Conservation (phyloP, 2,888 invertebrate species). For the Empis stercorea region DNA sequence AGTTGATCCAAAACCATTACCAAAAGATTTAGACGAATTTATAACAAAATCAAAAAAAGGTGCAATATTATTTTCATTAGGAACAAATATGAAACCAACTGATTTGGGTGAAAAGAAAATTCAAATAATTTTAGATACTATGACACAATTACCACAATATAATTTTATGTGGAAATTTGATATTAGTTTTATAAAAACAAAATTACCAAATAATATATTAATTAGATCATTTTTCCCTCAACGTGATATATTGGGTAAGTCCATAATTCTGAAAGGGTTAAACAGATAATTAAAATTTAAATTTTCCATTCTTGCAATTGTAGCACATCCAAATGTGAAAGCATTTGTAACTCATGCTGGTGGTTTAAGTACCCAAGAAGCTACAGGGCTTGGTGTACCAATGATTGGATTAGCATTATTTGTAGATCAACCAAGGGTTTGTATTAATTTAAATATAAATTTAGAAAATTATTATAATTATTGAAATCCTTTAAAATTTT, state of each 20-base stretch:
- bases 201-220: slow-evolving; percentile 35
- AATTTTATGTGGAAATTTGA: slow-evolving; percentile 33
- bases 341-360: slow-evolving; percentile 27
- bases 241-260: slow-evolving; percentile 29
- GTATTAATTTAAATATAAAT: background rate
- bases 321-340: slow-evolving; percentile 21
- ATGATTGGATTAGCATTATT: slow-evolving; percentile 25
- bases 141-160: slow-evolving; percentile 22
- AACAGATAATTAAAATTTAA: no score
- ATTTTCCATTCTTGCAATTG: no score
- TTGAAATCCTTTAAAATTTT: no score
- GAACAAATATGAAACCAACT: slow-evolving; percentile 21
- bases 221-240: slow-evolving; percentile 40
- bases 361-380: slow-evolving; percentile 25
- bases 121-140: slow-evolving; percentile 19
- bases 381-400: slow-evolving; percentile 26
- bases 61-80: slow-evolving; percentile 27
- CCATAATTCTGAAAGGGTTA: no score
- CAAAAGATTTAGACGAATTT: slow-evolving; percentile 20
- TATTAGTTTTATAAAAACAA: slow-evolving; percentile 5
- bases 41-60: slow-evolving; percentile 23
- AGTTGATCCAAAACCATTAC: slow-evolving; percentile 18
- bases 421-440: slow-evolving; percentile 21
- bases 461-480: no score
- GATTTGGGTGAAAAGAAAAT: slow-evolving; percentile 13